phyloP scores from a whole-genome alignment of 2,113 vertebrate species.

The Desmodus rotundus region DNA sequence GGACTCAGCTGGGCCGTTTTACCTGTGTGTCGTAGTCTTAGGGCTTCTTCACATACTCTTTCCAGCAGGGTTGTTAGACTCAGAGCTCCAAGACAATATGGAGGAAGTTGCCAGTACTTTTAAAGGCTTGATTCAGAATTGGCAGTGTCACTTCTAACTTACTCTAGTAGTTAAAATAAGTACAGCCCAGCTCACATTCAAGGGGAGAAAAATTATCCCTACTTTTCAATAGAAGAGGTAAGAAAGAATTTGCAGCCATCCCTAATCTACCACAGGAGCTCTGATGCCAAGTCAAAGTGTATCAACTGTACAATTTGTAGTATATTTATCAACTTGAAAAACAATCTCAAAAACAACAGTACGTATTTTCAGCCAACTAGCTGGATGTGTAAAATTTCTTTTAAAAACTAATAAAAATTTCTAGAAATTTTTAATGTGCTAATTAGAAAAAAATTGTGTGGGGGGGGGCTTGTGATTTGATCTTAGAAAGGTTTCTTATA shows the following conservation, averaged over 20 bases:
- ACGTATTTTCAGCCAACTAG: not conserved
- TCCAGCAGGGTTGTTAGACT: not conserved
- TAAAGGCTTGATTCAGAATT: not conserved
- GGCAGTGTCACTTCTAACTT: not conserved
- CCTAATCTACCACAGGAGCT: not conserved
- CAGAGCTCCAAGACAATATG: not conserved
- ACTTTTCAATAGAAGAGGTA: not conserved
- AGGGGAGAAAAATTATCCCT: not conserved
- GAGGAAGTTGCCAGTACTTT: constrained; percentile 5
- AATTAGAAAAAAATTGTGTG: not conserved
- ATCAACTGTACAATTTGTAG: not conserved
- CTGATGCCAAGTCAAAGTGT: not conserved
- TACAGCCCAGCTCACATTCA: not conserved
- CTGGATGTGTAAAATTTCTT: not conserved
- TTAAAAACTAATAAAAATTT: not conserved
- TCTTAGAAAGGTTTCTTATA: not conserved
- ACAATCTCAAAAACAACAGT: not conserved
- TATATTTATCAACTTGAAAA: not conserved
- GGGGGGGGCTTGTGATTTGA: not conserved
- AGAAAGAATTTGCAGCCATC: constrained; percentile 19
- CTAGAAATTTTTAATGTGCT: not conserved
- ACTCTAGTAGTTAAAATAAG: not conserved
- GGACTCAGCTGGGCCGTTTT: not conserved
- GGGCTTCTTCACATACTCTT: not conserved
- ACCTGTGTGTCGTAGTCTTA: not conserved